A percentile compares a stretch with the other conserved stretches of the same genome.
These are phyloP conservation scores for Odobenus rosmarus DNA, from an alignment of 2,113 vertebrate species.

Conservation along the genomic window DNA sequence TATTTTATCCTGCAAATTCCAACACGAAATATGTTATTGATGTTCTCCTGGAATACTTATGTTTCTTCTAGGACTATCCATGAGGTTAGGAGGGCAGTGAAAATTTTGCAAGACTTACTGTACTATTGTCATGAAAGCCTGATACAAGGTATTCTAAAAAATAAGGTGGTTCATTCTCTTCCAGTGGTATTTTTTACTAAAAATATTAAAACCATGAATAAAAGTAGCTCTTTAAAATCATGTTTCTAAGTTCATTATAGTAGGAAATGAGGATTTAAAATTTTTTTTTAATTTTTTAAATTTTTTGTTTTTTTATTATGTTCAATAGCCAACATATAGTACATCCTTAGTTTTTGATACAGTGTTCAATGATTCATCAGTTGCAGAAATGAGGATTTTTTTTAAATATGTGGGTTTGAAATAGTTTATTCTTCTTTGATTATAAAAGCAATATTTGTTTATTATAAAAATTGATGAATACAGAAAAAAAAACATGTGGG, in stretches of 20 bases:
- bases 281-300: not conserved
- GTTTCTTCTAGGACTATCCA: not conserved
- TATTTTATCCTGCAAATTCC: not conserved
- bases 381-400: slow-evolving; percentile 11
- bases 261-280: not conserved
- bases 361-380: not conserved
- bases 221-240: not conserved
- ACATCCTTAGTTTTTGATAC: not conserved
- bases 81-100: not conserved
- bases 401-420: not conserved
- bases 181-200: not conserved
- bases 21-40: not conserved
- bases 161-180: not conserved
- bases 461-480: not conserved
- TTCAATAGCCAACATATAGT: not conserved
- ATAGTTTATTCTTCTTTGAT: not conserved
- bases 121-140: not conserved
- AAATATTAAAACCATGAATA: not conserved
- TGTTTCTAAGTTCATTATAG: not conserved
- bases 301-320: not conserved
- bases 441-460: not conserved
- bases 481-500: not conserved
- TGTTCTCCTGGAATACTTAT: not conserved
- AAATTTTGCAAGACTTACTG: not conserved
- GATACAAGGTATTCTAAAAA: not conserved